Percentiles rank a stretch among this genome's conserved stretches.
Conservation (phyloP, 2,797 vertebrate species). For the Tokudaia tokunoshimensis region DNA sequence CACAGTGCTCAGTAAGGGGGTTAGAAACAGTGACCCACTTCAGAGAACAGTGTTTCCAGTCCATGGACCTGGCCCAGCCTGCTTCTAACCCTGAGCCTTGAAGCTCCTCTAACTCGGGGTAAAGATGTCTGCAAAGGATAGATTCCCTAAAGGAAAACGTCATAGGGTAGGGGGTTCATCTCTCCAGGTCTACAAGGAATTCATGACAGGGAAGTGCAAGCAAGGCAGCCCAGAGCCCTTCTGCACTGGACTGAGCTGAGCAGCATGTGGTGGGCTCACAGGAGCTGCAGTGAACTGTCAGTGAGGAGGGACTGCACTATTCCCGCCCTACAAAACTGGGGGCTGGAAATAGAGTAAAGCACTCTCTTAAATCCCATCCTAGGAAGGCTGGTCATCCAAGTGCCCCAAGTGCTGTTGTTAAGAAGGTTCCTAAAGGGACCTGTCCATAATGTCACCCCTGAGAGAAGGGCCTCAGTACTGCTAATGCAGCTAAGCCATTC, state of each 20-base stretch:
- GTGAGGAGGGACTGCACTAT: not conserved
- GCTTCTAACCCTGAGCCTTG: not conserved
- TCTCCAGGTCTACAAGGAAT: slow-evolving; percentile 7
- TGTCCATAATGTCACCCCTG: not conserved
- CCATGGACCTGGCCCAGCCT: not conserved
- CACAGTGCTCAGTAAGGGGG: not conserved
- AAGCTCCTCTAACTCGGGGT: not conserved
- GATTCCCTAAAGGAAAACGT: not conserved
- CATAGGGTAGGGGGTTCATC: not conserved
- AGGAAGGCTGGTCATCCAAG: not conserved
- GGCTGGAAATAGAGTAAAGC: not conserved
- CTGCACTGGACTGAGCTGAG: not conserved
- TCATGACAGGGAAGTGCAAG: not conserved
- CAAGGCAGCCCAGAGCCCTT: not conserved
- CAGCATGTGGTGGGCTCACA: not conserved
- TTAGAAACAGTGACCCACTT: not conserved
- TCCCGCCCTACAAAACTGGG: not conserved
- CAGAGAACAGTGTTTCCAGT: not conserved
- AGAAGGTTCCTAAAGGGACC: not conserved
- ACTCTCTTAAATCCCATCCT: not conserved
- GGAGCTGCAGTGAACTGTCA: not conserved
- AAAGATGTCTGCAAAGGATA: not conserved
- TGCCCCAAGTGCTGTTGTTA: not conserved
- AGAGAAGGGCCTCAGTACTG: not conserved
- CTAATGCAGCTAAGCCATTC: not conserved